A percentile compares a stretch with the other conserved stretches of the same genome.
Evolutionary conservation across 1,140 invertebrate species (phyloP).

Genomic region (Carcinoscorpius rotundicauda): DNA sequence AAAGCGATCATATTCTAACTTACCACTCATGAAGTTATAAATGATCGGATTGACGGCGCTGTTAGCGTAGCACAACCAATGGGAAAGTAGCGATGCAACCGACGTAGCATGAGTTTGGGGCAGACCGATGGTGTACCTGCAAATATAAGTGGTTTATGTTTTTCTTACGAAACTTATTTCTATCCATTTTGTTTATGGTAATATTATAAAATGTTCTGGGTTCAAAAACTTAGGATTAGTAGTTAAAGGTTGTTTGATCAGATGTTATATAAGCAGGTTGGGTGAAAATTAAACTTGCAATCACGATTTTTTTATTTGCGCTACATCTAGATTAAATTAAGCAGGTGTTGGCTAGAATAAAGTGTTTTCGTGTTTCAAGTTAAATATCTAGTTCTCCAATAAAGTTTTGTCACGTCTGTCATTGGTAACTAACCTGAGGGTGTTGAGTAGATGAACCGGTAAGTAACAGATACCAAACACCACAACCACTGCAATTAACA

Average conservation of each 20-base stretch:
- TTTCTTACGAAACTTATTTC: too few relatives aligned
- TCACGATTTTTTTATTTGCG: too few relatives aligned
- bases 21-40: constrained; percentile 90
- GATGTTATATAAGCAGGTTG: too few relatives aligned
- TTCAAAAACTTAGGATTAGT: too few relatives aligned
- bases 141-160: constrained; percentile 24
- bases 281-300: too few relatives aligned
- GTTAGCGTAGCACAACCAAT: constrained; percentile 73
- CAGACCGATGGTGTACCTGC: constrained; percentile 46
- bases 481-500: constrained; percentile 75
- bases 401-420: neutral
- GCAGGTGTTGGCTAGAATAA: too few relatives aligned
- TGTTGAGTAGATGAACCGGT: constrained; percentile 67
- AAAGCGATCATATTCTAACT: constrained; percentile 29
- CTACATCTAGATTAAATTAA: too few relatives aligned
- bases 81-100: constrained; percentile 49
- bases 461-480: constrained; percentile 86
- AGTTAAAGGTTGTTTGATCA: too few relatives aligned
- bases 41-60: constrained; percentile 79
- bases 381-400: too few relatives aligned
- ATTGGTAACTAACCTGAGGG: constrained; percentile 52
- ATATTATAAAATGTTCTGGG: too few relatives aligned
- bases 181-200: too few relatives aligned
- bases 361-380: too few relatives aligned
- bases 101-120: constrained; percentile 46